Conservation (phyloP, 1,140 invertebrate species). For the Pinna nobilis region DNA sequence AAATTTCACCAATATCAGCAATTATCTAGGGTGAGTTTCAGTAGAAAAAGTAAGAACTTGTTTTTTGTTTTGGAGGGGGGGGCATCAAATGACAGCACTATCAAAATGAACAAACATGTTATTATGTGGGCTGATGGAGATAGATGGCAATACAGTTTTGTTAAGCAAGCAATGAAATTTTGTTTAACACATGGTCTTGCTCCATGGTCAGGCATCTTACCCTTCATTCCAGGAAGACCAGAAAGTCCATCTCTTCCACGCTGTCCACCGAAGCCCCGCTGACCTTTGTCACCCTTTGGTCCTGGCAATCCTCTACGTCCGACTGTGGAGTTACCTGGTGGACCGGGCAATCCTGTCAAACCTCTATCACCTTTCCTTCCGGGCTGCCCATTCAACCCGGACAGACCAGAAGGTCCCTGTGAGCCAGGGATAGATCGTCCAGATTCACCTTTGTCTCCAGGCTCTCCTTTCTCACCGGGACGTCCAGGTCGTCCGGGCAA, state of each 20-base stretch:
- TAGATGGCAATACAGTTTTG: no score
- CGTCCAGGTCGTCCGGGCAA: conserved; percentile 41
- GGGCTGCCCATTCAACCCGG: conserved; percentile 58
- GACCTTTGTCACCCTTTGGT: conserved; percentile 58
- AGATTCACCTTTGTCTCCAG: conserved; percentile 44
- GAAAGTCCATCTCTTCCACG: conserved; percentile 58
- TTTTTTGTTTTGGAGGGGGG: no score
- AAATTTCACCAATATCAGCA: no score
- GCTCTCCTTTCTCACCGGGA: conserved; percentile 45
- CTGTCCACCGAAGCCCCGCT: conserved; percentile 51
- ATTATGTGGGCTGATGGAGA: no score
- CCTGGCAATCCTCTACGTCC: conserved; percentile 49
- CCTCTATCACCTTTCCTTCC: conserved; percentile 62
- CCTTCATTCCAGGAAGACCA: conserved; percentile 60
- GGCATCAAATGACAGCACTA: no score
- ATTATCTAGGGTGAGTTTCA: no score
- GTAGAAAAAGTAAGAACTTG: no score
- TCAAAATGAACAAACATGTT: no score
- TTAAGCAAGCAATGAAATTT: no score
- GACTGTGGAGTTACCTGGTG: conserved; percentile 53
- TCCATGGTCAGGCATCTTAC: conserved; percentile 26
- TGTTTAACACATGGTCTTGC: background rate
- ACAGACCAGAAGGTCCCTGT: conserved; percentile 50
- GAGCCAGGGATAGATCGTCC: conserved; percentile 46
- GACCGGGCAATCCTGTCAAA: conserved; percentile 54